Percentiles rank a stretch among this genome's conserved stretches.
Evolutionary conservation across 1,140 invertebrate species (phyloP).

Genomic region (Phortica variegata): DNA sequence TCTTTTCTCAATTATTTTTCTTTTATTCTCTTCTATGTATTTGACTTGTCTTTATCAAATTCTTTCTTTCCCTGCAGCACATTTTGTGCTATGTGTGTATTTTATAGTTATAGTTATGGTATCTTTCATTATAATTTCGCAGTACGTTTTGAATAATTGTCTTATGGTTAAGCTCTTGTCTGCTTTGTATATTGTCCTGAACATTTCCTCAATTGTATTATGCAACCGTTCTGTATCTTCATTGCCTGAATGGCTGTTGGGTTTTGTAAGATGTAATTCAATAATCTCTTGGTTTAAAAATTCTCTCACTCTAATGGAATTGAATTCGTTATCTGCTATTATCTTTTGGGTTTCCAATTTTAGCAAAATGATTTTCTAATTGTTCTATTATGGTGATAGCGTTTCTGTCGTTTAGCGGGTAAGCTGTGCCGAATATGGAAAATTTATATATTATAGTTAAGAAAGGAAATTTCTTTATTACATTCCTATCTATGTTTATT

Average conservation of each 20-base stretch:
- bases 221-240: conserved; percentile 4
- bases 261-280: conserved; percentile 10
- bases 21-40: neutral
- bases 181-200: conserved; percentile 7
- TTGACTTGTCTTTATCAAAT: neutral
- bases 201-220: conserved; percentile 5
- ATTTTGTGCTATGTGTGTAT: conserved; percentile 7
- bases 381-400: conserved; percentile 14
- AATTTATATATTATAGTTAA: conserved; percentile 15
- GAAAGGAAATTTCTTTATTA: conserved; percentile 9
- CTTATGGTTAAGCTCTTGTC: conserved; percentile 6
- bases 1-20: neutral
- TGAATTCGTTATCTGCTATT: conserved; percentile 9
- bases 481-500: conserved; percentile 11
- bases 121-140: conserved; percentile 6
- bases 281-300: conserved; percentile 10
- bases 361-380: conserved; percentile 5
- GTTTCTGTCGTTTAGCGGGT: conserved; percentile 8
- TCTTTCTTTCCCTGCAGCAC: neutral
- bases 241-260: conserved; percentile 10
- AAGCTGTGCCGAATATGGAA: conserved; percentile 6
- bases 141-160: conserved; percentile 8
- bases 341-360: conserved; percentile 5
- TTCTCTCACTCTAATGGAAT: conserved; percentile 3
- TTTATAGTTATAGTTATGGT: conserved; percentile 5